Conservation (phyloP, 2,113 vertebrate genomes). For the Ctenodactylus gundi region DNA sequence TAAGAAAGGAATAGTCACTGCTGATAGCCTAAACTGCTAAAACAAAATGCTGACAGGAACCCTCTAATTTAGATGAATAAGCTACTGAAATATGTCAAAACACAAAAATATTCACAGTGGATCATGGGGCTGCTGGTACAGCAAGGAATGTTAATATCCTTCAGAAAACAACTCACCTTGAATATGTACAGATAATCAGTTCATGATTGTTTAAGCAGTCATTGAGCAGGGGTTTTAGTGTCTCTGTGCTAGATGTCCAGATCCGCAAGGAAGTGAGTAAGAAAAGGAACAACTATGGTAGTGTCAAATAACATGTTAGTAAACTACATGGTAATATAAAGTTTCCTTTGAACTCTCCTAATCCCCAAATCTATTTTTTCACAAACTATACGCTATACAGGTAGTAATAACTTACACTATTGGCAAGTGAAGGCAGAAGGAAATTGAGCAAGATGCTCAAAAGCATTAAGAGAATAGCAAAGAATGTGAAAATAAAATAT, state of each 20-base stretch:
- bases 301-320: constrained; percentile 1
- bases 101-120: constrained; percentile 21
- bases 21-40: constrained; percentile 32
- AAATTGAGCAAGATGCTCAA: constrained; percentile 5
- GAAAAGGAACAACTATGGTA: neutral
- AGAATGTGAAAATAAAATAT: neutral
- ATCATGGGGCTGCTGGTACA: neutral
- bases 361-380: neutral
- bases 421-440: constrained; percentile 8
- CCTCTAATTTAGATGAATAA: constrained; percentile 26
- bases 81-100: constrained; percentile 37
- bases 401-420: neutral
- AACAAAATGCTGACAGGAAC: neutral
- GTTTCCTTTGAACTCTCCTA: constrained; percentile 34
- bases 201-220: neutral
- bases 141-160: neutral
- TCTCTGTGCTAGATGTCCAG: neutral
- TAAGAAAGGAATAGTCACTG: constrained; percentile 62
- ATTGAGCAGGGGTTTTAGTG: constrained; percentile 9
- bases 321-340: constrained; percentile 24
- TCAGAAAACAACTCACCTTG: neutral
- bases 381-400: neutral
- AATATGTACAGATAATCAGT: constrained; percentile 19
- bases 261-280: neutral
- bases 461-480: constrained; percentile 13